Base-by-base conservation (phyloP, 2,113 vertebrate genomes). In the Axis porcinus region DNA sequence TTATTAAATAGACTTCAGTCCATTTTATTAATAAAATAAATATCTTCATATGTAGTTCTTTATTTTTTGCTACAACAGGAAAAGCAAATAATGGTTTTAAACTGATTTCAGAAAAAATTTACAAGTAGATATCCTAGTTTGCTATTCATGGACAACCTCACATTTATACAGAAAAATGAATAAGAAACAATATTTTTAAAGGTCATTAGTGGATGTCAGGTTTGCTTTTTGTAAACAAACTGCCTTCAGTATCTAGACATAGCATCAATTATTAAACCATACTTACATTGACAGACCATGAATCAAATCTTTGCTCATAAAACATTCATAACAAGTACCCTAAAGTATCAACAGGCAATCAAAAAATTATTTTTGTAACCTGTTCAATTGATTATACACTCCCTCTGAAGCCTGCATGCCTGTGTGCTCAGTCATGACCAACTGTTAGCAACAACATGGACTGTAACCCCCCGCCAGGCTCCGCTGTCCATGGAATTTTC, bases 211-310 rank as follows among this genome's bases (percentile, higher is more conserved):
- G 62, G 83, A 43, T 93, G 89, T 54, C 91, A 82, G 50, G 98
- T 96, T 88, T 55, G 91, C 93, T 98, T 98, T 98, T 78, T 98
- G 98, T 97, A 97, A 98, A 97, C 93, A 98, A 98, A 98, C 76
- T 94, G 76, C 54, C 62, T 95, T 97, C 60, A 50, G 92, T 91
- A 70, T 67, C 93, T 93, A 47, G 67, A 97, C 88, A 94, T 52
- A 87, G 45, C 98, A 98, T 98, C 93, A 98, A 99, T 98, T 98
- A 99, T 99, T 99, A 97, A 99, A 97, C 25, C 92, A 98, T 96
- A 98, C 87, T 86, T 21, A 60, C 54, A 97, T 2, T 62, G 13
- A 89, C 94, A 96, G 97, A 97, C 97, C 93, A 98, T 98, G 95
- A 99, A 93, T 98, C 98, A 98, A 91, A 97, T 94, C 79, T 83